A percentile compares a stretch with the other conserved stretches of the same genome.
Evolutionary conservation across 2,113 vertebrate genomes (phyloP).

Genomic region (Erpornis zantholeuca): DNA sequence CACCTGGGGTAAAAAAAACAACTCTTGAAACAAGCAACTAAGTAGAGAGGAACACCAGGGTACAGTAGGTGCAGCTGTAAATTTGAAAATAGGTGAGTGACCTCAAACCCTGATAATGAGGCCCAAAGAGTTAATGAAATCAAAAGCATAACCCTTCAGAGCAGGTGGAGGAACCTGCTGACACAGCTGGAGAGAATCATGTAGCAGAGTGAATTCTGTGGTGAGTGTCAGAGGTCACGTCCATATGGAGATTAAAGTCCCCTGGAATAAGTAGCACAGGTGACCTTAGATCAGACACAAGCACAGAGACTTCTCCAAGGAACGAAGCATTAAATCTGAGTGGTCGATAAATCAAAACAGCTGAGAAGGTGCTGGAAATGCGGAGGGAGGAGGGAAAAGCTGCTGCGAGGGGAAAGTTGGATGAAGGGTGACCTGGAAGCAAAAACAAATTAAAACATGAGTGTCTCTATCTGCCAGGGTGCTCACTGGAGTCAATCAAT

Average conservation of each 20-base stretch:
- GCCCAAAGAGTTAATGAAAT: conserved; percentile 57
- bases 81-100: neutral
- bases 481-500: neutral
- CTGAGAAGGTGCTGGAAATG: conserved; percentile 20
- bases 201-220: conserved; percentile 49
- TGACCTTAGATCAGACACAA: conserved; percentile 64
- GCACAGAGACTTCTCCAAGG: neutral
- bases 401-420: neutral
- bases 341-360: conserved; percentile 59
- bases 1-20: neutral
- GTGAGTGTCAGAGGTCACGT: conserved; percentile 30
- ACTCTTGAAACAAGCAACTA: neutral
- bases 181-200: conserved; percentile 34
- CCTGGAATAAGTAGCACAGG: conserved; percentile 49
- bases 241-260: conserved; percentile 65
- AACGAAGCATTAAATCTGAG: conserved; percentile 1
- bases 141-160: conserved; percentile 23
- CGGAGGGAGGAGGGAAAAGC: neutral
- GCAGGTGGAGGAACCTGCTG: conserved; percentile 3
- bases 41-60: neutral
- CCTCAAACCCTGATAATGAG: conserved; percentile 37
- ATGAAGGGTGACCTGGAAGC: neutral
- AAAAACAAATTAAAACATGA: neutral
- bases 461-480: neutral
- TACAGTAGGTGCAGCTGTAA: neutral